Base-by-base conservation (phyloP, 1,140 invertebrate genomes). In the Holotrichia oblita region DNA sequence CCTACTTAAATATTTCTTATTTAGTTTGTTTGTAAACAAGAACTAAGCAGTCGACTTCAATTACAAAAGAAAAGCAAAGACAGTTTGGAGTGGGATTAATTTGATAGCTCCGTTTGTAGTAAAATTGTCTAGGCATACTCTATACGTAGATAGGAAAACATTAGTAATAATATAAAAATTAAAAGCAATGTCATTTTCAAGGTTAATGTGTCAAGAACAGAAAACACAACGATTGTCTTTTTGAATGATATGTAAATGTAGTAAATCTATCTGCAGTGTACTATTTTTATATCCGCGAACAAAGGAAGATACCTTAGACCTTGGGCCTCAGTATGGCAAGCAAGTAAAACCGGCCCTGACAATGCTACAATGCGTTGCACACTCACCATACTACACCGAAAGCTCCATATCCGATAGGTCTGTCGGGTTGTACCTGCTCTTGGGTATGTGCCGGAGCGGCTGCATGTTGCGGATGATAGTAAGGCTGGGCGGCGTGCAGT, bases 371-470 rank as follows among this genome's bases (percentile, higher is more conserved):
- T 64, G 20, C 24, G 3, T 40, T 73, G 72, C 24, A 74, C 44
- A 93, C 96, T 96, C 88, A 99, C 98, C 98, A 99, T 84, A 99
- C 98, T 85, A 99, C 98, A 85, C 98, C 98, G 89, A 99, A 99
- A 82, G 98, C 98, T 87, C 98, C 98, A 88, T 99, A 99, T 82
- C 98, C 98, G 87, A 99, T 99, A 79, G 98, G 98, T 88, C 97
- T 92, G 90, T 99, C 98, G 74, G 97, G 96, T 87, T 98, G 95
- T 64, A 96, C 93, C 85, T 93, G 92, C 87, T 95, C 93, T 88
- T 93, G 93, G 82, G 92, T 91, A 85, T 91, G 92, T 72, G 88
- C 87, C 80, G 89, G 87, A 74, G 89, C 85, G 80, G 89, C 87
- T 88, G 91, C 88, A 87, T 92, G 91, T 85, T 91, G 91, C 79